Evolutionary conservation across 2,113 vertebrate species (phyloP), one percentile per base, ranked within the genome.

Genomic region (Microtus ochrogaster): DNA sequence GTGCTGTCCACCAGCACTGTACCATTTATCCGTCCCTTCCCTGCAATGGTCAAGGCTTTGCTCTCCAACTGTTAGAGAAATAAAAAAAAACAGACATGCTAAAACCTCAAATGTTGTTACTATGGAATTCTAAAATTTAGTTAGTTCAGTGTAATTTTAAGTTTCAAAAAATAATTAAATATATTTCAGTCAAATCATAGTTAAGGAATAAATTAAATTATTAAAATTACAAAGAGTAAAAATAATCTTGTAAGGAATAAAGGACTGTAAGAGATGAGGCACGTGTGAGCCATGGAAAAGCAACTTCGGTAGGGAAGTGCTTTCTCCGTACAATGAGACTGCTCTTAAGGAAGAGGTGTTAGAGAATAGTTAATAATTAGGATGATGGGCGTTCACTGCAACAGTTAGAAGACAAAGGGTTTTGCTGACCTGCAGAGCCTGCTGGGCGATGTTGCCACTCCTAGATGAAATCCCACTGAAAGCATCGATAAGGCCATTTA

Each of bases 1-100:
- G 98, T 98, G 8, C 87, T 97, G 66, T 99, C 98, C 49, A 98
- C 91, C 58, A 92, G 93, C 41, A 99, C 97, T 14, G 97, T 98
- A 8, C 96, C 98, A 72, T 97, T 98, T 85, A 98, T 90, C 98
- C 97, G 98, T 47, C 66, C 63, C 11, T 7, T 66, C 19, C 22
- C 5, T 21, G 19, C 2, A 68, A 97, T 87, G 3, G 0, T 41
- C 33, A 36, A 70, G 68, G 96, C 96, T 97, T 94, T 96, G 93
- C 98, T 99, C 97, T 99, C 98, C 90, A 99, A 91, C 98, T 98
- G 77, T 97, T 70, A 13, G 0, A 58, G 72, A 86, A 89, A 91
- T 66, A 39, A 77, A 92, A 73, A 92, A 73, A 16, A 68, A 52
- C 30, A 33, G 12, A 92, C 2, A 90, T 36, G 79, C 22, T 61